Evolutionary conservation across 2,113 vertebrate genomes (phyloP).

Genomic region (Nothoprocta perdicaria): DNA sequence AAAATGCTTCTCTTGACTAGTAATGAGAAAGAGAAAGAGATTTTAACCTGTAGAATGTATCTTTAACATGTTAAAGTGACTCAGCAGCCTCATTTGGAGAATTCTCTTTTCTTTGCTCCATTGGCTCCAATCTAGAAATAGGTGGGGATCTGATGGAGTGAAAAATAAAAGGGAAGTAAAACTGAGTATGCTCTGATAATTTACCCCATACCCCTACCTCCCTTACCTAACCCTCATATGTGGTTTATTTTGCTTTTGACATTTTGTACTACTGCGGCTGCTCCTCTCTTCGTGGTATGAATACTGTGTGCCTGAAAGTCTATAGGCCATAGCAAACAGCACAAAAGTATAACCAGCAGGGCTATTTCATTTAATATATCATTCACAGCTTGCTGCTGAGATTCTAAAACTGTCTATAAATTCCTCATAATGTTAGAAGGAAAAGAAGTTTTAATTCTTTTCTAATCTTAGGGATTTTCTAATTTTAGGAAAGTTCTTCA

Average conservation of each 20-base stretch:
- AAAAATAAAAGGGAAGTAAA: background rate
- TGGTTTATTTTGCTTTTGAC: background rate
- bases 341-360: slow-evolving; percentile 4
- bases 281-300: slow-evolving; percentile 9
- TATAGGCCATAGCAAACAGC: background rate
- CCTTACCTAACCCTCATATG: background rate
- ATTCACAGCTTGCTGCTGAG: slow-evolving; percentile 11
- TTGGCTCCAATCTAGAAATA: background rate
- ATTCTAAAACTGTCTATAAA: background rate
- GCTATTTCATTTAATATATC: background rate
- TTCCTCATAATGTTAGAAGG: background rate
- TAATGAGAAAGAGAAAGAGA: slow-evolving; percentile 3
- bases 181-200: background rate
- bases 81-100: background rate
- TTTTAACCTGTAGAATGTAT: background rate
- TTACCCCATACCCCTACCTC: background rate
- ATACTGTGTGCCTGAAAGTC: slow-evolving; percentile 12
- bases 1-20: background rate
- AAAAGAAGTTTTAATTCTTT: background rate
- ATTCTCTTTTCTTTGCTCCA: background rate
- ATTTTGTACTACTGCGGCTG: background rate
- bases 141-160: background rate
- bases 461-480: background rate
- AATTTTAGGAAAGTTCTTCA: background rate
- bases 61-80: background rate